phyloP scores from a whole-genome alignment of 2,888 invertebrate species.

The Dioctria linearis region DNA sequence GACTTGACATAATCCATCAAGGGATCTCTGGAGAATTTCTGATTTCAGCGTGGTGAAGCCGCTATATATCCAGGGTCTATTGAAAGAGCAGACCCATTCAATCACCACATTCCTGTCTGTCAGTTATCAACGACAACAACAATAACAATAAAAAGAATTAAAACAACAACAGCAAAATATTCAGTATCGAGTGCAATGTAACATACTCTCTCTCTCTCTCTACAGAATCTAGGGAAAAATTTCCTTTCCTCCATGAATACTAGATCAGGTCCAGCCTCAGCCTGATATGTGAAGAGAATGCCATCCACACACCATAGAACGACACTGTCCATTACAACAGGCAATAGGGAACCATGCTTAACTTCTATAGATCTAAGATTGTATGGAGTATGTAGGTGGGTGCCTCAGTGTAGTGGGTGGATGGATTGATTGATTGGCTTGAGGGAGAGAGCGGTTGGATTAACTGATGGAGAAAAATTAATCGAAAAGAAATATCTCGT shows the following conservation, averaged over 20 bases:
- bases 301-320: constrained; percentile 33
- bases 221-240: constrained; percentile 29
- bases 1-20: constrained; percentile 45
- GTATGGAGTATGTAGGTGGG: neutral
- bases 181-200: constrained; percentile 41
- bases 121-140: constrained; percentile 32
- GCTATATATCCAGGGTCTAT: neutral
- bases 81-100: constrained; percentile 37
- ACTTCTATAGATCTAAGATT: neutral
- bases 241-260: constrained; percentile 22
- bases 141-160: neutral
- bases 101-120: constrained; percentile 1
- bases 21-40: neutral
- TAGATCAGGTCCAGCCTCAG: constrained; percentile 24
- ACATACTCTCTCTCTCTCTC: neutral
- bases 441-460: too few relatives aligned
- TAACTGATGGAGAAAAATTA: too few relatives aligned
- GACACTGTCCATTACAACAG: constrained; percentile 13
- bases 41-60: too few relatives aligned
- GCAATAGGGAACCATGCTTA: neutral
- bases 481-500: too few relatives aligned
- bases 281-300: neutral
- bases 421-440: too few relatives aligned
- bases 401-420: too few relatives aligned
- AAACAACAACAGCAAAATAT: constrained; percentile 10